These are phyloP conservation scores for Brachionus plicatilis DNA, from an alignment of 1,140 invertebrate genomes.

Conservation along the genomic window DNA sequence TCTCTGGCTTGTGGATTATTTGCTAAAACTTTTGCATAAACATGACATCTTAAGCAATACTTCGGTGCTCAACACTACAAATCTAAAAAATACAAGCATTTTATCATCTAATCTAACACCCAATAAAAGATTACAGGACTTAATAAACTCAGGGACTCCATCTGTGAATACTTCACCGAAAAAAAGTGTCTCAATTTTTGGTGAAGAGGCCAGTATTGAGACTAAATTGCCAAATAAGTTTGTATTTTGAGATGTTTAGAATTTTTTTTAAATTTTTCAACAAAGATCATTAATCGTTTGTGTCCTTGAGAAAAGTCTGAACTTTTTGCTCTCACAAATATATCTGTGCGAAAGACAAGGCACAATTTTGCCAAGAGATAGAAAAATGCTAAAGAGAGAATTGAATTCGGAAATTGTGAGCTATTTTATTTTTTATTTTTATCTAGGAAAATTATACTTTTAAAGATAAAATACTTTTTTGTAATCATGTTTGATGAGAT, in stretches of 20 bases:
- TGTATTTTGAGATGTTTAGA: background rate
- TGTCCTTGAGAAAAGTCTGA: slow-evolving; percentile 2
- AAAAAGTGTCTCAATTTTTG: slow-evolving; percentile 13
- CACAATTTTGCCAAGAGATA: slow-evolving; percentile 6
- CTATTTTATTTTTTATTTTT: background rate
- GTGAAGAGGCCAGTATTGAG: background rate
- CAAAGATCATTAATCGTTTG: background rate
- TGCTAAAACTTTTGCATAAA: background rate
- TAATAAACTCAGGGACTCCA: background rate
- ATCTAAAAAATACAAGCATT: background rate
- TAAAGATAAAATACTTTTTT: no score
- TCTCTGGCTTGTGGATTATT: slow-evolving; percentile 13
- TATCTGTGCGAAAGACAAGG: background rate
- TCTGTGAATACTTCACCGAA: background rate
- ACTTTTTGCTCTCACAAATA: slow-evolving; percentile 22
- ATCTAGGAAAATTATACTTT: background rate
- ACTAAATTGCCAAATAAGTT: slow-evolving; percentile 17
- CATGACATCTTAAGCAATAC: background rate
- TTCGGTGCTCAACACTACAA: background rate
- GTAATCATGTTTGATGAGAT: no score
- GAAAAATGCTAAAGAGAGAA: slow-evolving; percentile 21
- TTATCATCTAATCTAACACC: background rate
- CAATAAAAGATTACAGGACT: background rate
- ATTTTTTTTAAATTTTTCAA: background rate
- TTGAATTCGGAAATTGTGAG: slow-evolving; percentile 37